Evolutionary conservation across 2,888 invertebrate genomes (phyloP), one percentile per base, ranked within the genome.

Genomic region (Agriotes lineatus): DNA sequence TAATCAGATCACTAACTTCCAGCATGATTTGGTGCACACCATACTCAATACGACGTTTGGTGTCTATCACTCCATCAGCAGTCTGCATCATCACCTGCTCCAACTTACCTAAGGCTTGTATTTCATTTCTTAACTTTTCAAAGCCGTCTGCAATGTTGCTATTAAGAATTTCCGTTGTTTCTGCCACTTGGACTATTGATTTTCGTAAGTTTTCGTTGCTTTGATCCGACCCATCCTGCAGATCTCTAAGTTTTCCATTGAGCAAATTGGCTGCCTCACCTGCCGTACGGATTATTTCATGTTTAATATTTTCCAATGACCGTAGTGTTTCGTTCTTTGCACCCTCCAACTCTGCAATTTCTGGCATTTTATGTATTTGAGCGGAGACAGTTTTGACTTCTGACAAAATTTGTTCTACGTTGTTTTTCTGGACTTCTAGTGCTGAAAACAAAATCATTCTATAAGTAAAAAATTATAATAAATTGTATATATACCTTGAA

Each of bases 41-140:
- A 77, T 94, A 95, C 79, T 96, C 95, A 10, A 96, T 89, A 44
- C 94, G 88, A 59, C 94, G 90, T 83, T 94, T 96, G 0, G 92
- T 94, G 68, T 94, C 94, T 78, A 94, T 82, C 30, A 95, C 93
- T 79, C 93, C 91, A 84, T 96, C 95, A 0, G 94, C 93, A 44
- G 93, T 95, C 79, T 93, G 91, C 54, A 94, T 86, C 83, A 95
- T 87, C 1, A 95, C 90, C 73, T 91, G 89, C 79, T 95, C 94
- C 66, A 92, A 90, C 80, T 92, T 93, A 1, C 89, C 87, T 58
- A 95, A 85, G 1, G 88, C 85, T 77, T 87, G 85, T 3, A 90
- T 84, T 79, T 90, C 90, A 30, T 82, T 85, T 52, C 85, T 85
- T 44, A 91, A 78, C 6, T 87, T 83, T 50, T 86, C 86, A 73